Base-by-base conservation (phyloP, 2,113 vertebrate genomes). In the Drymodes brunneopygia region DNA sequence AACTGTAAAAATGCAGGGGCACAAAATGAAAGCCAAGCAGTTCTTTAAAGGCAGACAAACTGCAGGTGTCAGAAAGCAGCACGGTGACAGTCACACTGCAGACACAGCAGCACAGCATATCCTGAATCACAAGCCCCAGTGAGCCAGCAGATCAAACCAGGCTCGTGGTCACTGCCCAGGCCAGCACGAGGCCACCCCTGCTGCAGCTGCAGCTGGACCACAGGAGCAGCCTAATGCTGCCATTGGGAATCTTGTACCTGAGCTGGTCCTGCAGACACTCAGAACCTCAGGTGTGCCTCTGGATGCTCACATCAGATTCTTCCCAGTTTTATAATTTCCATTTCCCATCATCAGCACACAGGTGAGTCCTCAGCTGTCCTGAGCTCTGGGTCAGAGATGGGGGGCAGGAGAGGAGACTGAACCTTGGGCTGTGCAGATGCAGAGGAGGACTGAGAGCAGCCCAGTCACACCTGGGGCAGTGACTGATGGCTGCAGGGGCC, bases 331-430 rank as follows among this genome's bases (percentile, higher is more conserved):
- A 0, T 7, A 44, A 80, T 23, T 93, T 40, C 29, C 19, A 12
- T 71, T 80, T 88, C 42, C 70, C 27, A 38, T 6, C 9, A 17
- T 61, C 25, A 36, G 48, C 51, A 36, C 36, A 15, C 38, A 71
- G 56, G 4, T 0, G 3, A 66, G 27, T 12, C 12, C 57, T 21
- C 65, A 62, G 57, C 62, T 29, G 15, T 35, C 61, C 88, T 33
- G 33, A 33, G 58, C 58, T 75, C 21, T 0, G 0, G 22, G 10
- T 50, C 38, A 58, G 65, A 10, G 50, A 28, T 3, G 1, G 2
- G 12, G 31, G 45, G 6, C 25, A 64, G 36, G 24, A 70, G 56
- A 57, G 29, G 21, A 23, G 36, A 15, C 33, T 8, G 36, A 12
- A 11, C 20, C 3, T 3, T 48, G 56, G 4, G 6, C 22, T 33